A percentile compares a stretch with the other conserved stretches of the same genome.
Conservation (phyloP, 2,797 vertebrate genomes). For the Eulemur rubriventer region DNA sequence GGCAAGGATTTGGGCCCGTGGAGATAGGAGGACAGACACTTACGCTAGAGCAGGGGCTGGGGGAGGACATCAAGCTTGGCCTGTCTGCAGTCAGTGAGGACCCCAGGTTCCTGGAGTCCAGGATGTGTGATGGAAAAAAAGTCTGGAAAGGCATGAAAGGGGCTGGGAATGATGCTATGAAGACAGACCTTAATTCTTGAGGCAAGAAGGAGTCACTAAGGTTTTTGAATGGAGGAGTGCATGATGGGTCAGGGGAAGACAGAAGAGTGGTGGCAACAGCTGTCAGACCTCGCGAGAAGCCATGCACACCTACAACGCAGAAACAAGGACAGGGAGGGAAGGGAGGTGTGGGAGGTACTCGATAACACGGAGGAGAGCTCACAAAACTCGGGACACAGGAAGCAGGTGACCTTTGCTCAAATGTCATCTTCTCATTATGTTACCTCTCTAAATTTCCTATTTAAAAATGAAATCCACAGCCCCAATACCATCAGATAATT, state of each 20-base stretch:
- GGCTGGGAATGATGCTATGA: accelerated
- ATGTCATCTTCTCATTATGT: neutral
- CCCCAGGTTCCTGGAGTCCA: neutral
- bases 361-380: neutral
- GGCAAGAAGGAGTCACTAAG: neutral
- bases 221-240: neutral
- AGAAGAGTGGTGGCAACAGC: neutral
- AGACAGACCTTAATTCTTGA: neutral
- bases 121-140: neutral
- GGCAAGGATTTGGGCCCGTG: neutral
- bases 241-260: neutral
- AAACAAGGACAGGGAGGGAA: accelerated
- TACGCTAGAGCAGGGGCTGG: neutral
- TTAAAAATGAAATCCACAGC: neutral
- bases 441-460: neutral
- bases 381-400: neutral
- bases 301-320: neutral
- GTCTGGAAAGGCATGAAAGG: neutral
- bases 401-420: neutral
- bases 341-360: neutral
- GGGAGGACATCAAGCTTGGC: neutral
- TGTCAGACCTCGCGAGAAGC: neutral
- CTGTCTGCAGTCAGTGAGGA: neutral
- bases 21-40: neutral
- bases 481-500: neutral